Percentiles rank a stretch among this genome's conserved stretches.
These are phyloP conservation scores for Echinometra lucunter DNA, from an alignment of 53 echinoderm and acorn worm genomes.

Conservation along the genomic window DNA sequence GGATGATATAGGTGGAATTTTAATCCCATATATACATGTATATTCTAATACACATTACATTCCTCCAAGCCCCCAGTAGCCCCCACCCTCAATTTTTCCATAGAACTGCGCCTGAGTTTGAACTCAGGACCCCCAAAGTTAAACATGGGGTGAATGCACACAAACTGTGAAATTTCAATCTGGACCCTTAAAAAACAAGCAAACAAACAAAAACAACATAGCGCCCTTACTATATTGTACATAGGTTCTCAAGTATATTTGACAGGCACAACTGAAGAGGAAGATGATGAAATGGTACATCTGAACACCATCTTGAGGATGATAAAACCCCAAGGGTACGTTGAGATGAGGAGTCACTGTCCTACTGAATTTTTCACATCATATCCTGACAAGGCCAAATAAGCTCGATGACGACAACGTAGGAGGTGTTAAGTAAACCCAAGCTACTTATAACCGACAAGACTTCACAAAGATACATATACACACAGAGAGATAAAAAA, in stretches of 20 bases:
- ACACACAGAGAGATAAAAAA: background rate
- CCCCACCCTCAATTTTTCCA: too few relatives aligned
- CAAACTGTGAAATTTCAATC: too few relatives aligned
- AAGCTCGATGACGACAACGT: background rate
- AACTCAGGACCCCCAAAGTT: too few relatives aligned
- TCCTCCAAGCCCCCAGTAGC: too few relatives aligned
- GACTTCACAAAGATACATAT: background rate
- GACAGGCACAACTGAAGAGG: background rate
- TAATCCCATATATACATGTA: too few relatives aligned
- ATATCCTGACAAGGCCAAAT: constrained; percentile 12
- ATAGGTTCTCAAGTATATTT: background rate
- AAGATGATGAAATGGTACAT: background rate
- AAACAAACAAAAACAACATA: too few relatives aligned
- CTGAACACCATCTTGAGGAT: background rate
- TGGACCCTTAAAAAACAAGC: too few relatives aligned
- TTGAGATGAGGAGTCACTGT: constrained; percentile 51
- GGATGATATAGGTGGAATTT: too few relatives aligned
- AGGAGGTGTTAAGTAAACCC: constrained; percentile 31
- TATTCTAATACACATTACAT: too few relatives aligned
- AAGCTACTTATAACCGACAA: constrained; percentile 10
- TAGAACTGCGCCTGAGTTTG: too few relatives aligned
- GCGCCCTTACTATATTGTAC: too few relatives aligned
- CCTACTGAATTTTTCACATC: constrained; percentile 58
- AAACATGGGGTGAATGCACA: too few relatives aligned
- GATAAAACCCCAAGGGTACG: background rate